phyloP scores from a whole-genome alignment of 1,140 invertebrate genomes.

The Rhopalosiphum maidis region DNA sequence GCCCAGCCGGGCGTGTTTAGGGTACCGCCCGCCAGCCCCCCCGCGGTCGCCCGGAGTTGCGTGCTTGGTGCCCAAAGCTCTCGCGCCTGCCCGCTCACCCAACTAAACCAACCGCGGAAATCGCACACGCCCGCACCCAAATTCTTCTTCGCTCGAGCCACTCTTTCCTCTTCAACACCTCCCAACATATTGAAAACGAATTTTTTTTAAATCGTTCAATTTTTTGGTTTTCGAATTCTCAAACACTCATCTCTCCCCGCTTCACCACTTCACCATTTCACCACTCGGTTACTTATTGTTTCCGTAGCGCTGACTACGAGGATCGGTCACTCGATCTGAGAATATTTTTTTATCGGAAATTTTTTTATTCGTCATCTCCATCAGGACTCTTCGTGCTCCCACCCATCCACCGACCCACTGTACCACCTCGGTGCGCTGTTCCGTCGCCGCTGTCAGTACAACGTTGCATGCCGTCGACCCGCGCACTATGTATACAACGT shows the following conservation, averaged over 20 bases:
- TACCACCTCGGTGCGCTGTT: background rate
- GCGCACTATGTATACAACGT: background rate
- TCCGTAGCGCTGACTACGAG: background rate
- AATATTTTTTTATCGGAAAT: background rate
- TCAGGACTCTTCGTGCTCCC: background rate
- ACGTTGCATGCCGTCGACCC: background rate
- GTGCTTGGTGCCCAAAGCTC: background rate
- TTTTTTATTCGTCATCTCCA: background rate
- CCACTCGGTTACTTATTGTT: background rate
- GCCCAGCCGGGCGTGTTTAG: constrained; percentile 29
- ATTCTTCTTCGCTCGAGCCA: background rate
- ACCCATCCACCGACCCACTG: background rate
- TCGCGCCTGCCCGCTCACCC: constrained; percentile 33
- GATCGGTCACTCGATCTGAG: background rate
- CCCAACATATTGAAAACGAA: background rate
- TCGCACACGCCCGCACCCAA: background rate
- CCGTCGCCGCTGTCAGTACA: background rate
- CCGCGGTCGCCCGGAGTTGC: constrained; percentile 9
- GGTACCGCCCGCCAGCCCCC: constrained; percentile 37
- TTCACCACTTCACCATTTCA: background rate
- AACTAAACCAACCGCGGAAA: constrained; percentile 13
- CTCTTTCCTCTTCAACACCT: background rate
- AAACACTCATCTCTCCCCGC: no score
- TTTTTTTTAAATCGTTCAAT: background rate
- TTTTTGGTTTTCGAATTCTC: background rate